A percentile compares a stretch with the other conserved stretches of the same genome.
Evolutionary conservation across 2,797 vertebrate genomes (phyloP).

Genomic region (Monodelphis domestica): DNA sequence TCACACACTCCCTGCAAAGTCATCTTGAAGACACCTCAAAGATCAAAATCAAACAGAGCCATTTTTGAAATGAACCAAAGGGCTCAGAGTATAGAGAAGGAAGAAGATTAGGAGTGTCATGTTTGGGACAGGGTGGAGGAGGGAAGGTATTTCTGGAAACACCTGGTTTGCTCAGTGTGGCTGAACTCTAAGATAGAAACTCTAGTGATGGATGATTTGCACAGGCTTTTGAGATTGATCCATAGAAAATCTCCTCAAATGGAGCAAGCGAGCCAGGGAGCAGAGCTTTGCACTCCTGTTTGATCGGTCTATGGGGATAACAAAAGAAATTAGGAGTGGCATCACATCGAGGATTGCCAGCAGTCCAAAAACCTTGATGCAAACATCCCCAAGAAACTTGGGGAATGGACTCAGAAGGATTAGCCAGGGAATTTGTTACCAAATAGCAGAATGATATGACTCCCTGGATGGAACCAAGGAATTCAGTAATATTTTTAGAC

Average conservation of each 20-base stretch:
- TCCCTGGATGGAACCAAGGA: neutral
- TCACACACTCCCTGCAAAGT: slow-evolving; percentile 40
- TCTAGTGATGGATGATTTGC: slow-evolving; percentile 2
- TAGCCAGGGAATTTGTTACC: slow-evolving; percentile 49
- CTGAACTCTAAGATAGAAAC: slow-evolving; percentile 50
- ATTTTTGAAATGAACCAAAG: slow-evolving; percentile 49
- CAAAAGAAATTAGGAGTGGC: slow-evolving; percentile 17
- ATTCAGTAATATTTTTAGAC: neutral
- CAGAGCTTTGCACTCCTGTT: neutral
- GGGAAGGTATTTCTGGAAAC: slow-evolving; percentile 21
- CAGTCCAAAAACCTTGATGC: slow-evolving; percentile 25
- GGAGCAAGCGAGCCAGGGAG: slow-evolving; percentile 1
- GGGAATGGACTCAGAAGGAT: slow-evolving; percentile 59
- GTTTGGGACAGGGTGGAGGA: neutral
- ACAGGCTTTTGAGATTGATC: slow-evolving; percentile 5
- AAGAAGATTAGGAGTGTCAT: slow-evolving; percentile 29
- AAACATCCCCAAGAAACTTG: slow-evolving; percentile 28
- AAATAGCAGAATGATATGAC: slow-evolving; percentile 43
- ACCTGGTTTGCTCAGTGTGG: slow-evolving; percentile 29
- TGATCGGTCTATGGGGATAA: slow-evolving; percentile 37
- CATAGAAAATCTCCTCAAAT: slow-evolving; percentile 53
- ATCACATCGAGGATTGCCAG: neutral
- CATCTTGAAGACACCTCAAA: slow-evolving; percentile 57
- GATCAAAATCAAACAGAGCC: slow-evolving; percentile 61
- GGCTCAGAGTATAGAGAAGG: slow-evolving; percentile 37